Evolutionary conservation across 2,113 vertebrate species (phyloP).

Genomic region (Rhagologus leucostigma): DNA sequence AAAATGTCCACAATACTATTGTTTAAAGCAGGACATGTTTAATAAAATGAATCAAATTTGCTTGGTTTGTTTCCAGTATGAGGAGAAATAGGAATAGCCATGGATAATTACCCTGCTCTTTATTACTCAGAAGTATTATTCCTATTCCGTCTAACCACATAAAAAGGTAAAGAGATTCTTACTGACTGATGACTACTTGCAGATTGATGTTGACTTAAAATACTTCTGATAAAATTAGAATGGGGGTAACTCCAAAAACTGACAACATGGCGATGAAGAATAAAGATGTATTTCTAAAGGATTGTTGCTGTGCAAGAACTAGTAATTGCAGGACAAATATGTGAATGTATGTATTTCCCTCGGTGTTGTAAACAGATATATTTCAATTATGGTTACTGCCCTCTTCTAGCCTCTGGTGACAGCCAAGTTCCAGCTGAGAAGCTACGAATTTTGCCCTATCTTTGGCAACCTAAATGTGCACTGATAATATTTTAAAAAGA

Average conservation of each 20-base stretch:
- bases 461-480: background rate
- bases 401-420: background rate
- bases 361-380: background rate
- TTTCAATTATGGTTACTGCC: background rate
- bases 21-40: background rate
- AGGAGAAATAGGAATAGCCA: background rate
- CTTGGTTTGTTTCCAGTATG: background rate
- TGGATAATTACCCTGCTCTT: background rate
- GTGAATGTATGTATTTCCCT: background rate
- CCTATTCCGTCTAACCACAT: background rate
- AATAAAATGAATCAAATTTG: background rate
- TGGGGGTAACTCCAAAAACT: background rate
- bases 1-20: background rate
- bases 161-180: background rate
- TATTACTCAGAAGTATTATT: background rate
- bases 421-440: background rate
- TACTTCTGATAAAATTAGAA: background rate
- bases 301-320: background rate
- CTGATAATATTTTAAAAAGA: background rate
- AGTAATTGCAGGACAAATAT: background rate
- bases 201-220: background rate
- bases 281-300: background rate
- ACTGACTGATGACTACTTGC: background rate
- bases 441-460: background rate
- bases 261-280: background rate